Evolutionary conservation across 1,140 invertebrate genomes (phyloP).

Genomic region (Drosophila burlai): DNA sequence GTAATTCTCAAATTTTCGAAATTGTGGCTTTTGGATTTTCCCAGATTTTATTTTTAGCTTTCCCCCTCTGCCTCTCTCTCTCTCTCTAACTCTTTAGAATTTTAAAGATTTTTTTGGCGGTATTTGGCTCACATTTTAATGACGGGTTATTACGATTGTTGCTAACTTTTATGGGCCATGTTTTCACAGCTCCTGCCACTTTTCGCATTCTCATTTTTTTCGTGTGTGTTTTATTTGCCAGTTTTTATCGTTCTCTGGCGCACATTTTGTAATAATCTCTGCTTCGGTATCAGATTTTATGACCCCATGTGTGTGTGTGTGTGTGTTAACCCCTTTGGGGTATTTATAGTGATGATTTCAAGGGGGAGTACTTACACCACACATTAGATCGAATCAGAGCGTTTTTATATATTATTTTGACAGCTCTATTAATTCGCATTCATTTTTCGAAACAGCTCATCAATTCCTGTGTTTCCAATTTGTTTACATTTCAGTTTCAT

Average conservation of each 20-base stretch:
- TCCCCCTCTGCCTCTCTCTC: background rate
- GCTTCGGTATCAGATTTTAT: slow-evolving; percentile 56
- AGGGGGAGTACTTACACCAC: background rate
- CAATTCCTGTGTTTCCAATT: slow-evolving; percentile 25
- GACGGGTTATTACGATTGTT: slow-evolving; percentile 16
- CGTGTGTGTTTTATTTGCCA: slow-evolving; percentile 32
- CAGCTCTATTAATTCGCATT: slow-evolving; percentile 18
- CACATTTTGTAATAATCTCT: slow-evolving; percentile 64
- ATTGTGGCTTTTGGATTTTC: background rate
- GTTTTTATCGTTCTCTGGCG: slow-evolving; percentile 28
- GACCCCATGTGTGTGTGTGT: slow-evolving; percentile 12
- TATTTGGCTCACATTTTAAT: slow-evolving; percentile 16
- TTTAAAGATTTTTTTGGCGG: background rate
- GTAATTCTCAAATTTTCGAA: background rate
- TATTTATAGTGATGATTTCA: slow-evolving; percentile 74
- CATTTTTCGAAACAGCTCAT: background rate
- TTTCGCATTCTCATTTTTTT: slow-evolving; percentile 21
- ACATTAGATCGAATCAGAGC: background rate
- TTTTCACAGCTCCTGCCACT: slow-evolving; percentile 6
- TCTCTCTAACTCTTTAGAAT: background rate
- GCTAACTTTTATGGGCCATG: slow-evolving; percentile 47
- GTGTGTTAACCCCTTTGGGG: background rate
- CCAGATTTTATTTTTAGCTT: background rate
- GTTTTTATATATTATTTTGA: slow-evolving; percentile 12
- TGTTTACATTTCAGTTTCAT: slow-evolving; percentile 15